phyloP scores from a whole-genome alignment of 2,888 invertebrate species.

The Lithophane ornitopus region DNA sequence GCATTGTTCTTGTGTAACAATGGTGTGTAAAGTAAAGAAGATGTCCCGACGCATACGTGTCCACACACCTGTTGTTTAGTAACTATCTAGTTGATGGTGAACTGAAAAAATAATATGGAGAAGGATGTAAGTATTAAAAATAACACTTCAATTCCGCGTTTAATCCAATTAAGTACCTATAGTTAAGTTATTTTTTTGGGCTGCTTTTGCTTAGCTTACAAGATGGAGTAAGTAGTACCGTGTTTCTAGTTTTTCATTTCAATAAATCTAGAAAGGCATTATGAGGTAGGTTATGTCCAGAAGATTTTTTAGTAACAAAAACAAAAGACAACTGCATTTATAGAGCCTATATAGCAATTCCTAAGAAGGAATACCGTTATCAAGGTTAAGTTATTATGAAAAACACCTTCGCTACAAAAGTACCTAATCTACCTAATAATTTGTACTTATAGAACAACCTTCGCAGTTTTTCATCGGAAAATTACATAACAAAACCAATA shows the following conservation, averaged over 20 bases:
- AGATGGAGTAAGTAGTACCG: too few species aligned
- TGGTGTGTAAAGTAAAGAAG: constrained; percentile 70
- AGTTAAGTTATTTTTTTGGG: not conserved
- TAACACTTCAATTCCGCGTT: too few species aligned
- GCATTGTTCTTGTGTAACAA: constrained; percentile 79
- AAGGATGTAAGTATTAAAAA: not conserved
- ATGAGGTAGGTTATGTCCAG: too few species aligned
- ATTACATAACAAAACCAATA: too few species aligned
- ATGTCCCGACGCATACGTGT: constrained; percentile 59
- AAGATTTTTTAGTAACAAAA: too few species aligned
- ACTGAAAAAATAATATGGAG: constrained; percentile 2
- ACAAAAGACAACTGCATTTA: too few species aligned
- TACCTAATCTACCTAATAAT: not conserved
- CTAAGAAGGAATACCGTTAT: too few species aligned
- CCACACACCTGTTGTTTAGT: constrained; percentile 70
- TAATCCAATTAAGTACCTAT: too few species aligned
- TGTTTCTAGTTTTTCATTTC: too few species aligned
- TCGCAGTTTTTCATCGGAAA: not conserved
- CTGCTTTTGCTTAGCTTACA: not conserved
- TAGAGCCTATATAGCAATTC: too few species aligned
- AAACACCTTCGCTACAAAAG: not conserved
- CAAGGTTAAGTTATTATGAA: not conserved
- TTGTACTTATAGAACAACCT: not conserved
- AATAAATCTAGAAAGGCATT: too few species aligned
- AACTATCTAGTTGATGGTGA: constrained; percentile 4